These are phyloP conservation scores for Globodera rostochiensis DNA, from an alignment of 1,140 invertebrate species.

Conservation along the genomic window DNA sequence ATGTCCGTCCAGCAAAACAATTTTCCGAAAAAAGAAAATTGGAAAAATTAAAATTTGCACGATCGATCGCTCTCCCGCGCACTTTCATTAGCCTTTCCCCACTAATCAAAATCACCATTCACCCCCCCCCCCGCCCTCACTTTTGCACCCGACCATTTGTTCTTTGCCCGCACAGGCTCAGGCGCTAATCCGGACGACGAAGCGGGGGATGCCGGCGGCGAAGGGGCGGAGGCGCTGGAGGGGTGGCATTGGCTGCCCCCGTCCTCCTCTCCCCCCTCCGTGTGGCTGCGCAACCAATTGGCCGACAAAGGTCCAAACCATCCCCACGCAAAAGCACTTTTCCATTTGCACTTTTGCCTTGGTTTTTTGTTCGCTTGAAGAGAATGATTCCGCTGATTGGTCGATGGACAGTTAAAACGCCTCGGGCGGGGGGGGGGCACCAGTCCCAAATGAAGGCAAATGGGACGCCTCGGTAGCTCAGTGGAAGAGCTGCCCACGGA, in stretches of 20 bases:
- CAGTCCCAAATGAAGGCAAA: too few relatives aligned
- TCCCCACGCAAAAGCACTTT: neutral
- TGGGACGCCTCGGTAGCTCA: too few relatives aligned
- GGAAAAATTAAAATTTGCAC: neutral
- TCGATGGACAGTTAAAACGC: too few relatives aligned
- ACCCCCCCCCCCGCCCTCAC: neutral
- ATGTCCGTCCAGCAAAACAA: too few relatives aligned
- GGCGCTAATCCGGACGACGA: constrained; percentile 22
- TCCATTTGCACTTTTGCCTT: neutral
- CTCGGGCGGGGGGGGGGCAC: too few relatives aligned
- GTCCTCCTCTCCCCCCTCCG: constrained; percentile 9
- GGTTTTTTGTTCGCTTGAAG: neutral
- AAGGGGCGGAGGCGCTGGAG: constrained; percentile 10
- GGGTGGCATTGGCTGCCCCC: constrained; percentile 2
- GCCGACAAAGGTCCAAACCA: neutral
- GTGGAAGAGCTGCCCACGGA: too few relatives aligned
- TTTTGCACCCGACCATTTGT: constrained; percentile 4
- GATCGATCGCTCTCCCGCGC: neutral
- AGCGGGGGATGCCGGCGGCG: neutral
- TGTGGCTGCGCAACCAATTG: constrained; percentile 23
- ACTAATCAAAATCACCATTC: neutral
- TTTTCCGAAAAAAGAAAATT: too few relatives aligned
- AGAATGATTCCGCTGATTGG: too few relatives aligned
- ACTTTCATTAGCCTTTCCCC: neutral
- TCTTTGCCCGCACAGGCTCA: constrained; percentile 14